Evolutionary conservation across 2,113 vertebrate species (phyloP).

Genomic region (Ictalurus furcatus): DNA sequence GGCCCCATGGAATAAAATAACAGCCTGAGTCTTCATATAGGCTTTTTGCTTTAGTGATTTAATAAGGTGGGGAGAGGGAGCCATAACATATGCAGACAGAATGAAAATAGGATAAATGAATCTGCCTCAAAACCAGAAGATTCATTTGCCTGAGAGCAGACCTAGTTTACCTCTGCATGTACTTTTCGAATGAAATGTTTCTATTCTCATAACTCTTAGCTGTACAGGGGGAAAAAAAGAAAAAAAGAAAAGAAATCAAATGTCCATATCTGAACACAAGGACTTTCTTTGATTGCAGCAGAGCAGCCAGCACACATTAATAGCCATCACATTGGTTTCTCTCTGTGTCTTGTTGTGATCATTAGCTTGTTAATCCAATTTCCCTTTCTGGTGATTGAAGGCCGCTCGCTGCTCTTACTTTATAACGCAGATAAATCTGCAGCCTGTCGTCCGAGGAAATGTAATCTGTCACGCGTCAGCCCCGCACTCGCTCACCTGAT

Average conservation of each 20-base stretch:
- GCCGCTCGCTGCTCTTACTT: slow-evolving; percentile 70
- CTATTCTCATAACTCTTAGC: not conserved
- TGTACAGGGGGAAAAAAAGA: not conserved
- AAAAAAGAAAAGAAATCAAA: not conserved
- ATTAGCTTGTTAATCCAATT: slow-evolving; percentile 76
- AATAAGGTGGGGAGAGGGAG: slow-evolving; percentile 55
- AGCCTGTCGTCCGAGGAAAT: slow-evolving; percentile 70
- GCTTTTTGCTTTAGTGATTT: slow-evolving; percentile 59
- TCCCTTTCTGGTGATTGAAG: slow-evolving; percentile 75
- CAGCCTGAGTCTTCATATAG: slow-evolving; percentile 51
- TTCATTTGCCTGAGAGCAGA: slow-evolving; percentile 38
- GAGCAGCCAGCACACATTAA: not conserved
- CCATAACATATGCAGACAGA: slow-evolving; percentile 47
- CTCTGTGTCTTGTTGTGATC: slow-evolving; percentile 59
- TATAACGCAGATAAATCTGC: slow-evolving; percentile 78
- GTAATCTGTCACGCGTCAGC: slow-evolving; percentile 75
- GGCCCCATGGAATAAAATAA: slow-evolving; percentile 62
- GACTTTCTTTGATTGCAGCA: slow-evolving; percentile 14
- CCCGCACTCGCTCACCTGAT: slow-evolving; percentile 67
- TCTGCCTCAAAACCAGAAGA: slow-evolving; percentile 30
- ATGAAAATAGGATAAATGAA: slow-evolving; percentile 35
- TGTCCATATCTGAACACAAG: not conserved
- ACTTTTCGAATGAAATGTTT: slow-evolving; percentile 21
- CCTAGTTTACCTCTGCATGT: not conserved
- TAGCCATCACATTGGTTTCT: slow-evolving; percentile 43